A percentile compares a stretch with the other conserved stretches of the same genome.
phyloP scores from a whole-genome alignment of 2,113 vertebrate species.

The Mustelus asterias region DNA sequence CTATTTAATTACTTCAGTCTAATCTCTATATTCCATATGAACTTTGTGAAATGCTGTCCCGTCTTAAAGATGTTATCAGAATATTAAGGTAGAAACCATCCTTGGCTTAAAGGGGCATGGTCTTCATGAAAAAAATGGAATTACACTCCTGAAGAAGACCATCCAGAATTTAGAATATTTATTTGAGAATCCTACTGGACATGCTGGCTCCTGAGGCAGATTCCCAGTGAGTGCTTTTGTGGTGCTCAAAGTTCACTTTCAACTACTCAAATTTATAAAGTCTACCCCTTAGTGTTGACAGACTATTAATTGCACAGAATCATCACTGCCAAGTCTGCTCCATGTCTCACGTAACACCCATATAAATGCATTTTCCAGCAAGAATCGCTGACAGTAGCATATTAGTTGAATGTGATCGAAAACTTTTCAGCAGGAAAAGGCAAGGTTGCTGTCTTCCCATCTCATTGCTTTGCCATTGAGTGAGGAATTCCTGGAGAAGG shows the following conservation, averaged over 20 bases:
- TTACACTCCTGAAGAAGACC: background rate
- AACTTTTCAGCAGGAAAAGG: too few species aligned
- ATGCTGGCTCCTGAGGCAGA: background rate
- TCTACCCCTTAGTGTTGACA: background rate
- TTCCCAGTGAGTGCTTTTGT: background rate
- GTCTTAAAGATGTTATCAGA: slow-evolving; percentile 8
- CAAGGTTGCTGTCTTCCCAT: too few species aligned
- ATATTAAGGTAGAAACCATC: background rate
- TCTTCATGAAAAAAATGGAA: background rate
- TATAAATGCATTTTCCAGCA: background rate
- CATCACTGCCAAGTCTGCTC: background rate
- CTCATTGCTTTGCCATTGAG: too few species aligned
- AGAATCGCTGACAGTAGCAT: background rate
- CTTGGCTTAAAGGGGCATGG: background rate
- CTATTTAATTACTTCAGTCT: background rate
- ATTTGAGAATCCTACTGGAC: background rate
- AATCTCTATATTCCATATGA: slow-evolving; percentile 15
- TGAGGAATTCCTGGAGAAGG: too few species aligned
- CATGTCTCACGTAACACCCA: background rate
- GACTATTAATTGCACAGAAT: background rate
- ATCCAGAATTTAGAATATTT: background rate
- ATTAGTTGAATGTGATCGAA: too few species aligned
- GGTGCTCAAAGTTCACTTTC: background rate
- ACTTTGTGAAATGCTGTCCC: slow-evolving; percentile 6
- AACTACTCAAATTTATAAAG: background rate